Evolutionary conservation across 1,140 invertebrate genomes (phyloP).

Genomic region (Andricus grossulariae): DNA sequence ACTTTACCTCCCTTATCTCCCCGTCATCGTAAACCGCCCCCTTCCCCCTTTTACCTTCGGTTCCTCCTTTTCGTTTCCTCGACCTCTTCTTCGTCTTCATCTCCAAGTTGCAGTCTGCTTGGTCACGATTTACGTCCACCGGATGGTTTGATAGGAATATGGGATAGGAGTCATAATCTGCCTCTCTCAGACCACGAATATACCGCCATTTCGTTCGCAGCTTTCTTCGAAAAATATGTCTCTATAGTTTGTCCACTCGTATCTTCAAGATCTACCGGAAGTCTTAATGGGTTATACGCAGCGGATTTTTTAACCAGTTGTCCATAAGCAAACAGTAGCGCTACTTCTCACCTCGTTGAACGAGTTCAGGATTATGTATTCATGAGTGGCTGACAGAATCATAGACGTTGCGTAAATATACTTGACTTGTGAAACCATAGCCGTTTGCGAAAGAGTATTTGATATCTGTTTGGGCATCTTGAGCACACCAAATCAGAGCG

Average conservation of each 20-base stretch:
- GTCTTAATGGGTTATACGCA: constrained; percentile 27
- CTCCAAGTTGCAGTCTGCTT: constrained; percentile 50
- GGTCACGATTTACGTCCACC: constrained; percentile 69
- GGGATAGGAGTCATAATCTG: not conserved
- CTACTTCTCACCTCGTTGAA: constrained; percentile 55
- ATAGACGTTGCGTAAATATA: constrained; percentile 51
- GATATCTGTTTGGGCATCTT: not conserved
- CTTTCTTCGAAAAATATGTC: not conserved
- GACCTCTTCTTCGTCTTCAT: constrained; percentile 41
- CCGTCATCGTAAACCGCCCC: constrained; percentile 70
- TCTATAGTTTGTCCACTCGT: not conserved
- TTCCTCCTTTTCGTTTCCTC: constrained; percentile 46
- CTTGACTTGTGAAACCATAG: constrained; percentile 2
- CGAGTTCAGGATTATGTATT: constrained; percentile 50
- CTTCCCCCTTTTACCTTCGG: constrained; percentile 56
- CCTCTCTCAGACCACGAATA: too few relatives aligned
- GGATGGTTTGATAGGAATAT: constrained; percentile 45
- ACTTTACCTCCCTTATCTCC: constrained; percentile 73
- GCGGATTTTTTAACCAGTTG: constrained; percentile 23
- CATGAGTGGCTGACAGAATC: constrained; percentile 51
- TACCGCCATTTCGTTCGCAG: not conserved
- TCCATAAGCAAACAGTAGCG: constrained; percentile 51
- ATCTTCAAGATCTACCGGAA: constrained; percentile 23
- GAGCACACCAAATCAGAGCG: not conserved
- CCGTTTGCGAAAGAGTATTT: not conserved